phyloP scores from a whole-genome alignment of 2,888 invertebrate genomes.

The Nebria brevicollis region DNA sequence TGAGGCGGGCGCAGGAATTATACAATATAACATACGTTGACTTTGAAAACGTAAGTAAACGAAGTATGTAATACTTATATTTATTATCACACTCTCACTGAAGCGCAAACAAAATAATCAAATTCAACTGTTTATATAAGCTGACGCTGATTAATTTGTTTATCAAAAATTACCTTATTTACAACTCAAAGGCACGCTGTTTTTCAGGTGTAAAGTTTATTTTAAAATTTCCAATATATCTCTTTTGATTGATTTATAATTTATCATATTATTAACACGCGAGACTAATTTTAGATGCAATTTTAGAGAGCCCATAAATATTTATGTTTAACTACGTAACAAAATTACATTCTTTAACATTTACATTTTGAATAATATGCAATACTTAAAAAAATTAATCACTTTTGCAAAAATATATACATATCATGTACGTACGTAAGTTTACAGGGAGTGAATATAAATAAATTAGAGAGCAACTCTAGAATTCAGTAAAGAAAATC shows the following conservation, averaged over 20 bases:
- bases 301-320: not conserved
- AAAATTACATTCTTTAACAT: too few species aligned
- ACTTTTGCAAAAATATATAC: too few species aligned
- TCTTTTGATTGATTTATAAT: not conserved
- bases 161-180: constrained; percentile 23
- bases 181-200: constrained; percentile 18
- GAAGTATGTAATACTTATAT: not conserved
- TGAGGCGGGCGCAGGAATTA: not conserved
- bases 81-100: not conserved
- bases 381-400: too few species aligned
- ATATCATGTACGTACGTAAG: too few species aligned
- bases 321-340: too few species aligned
- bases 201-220: constrained; percentile 6
- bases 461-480: too few species aligned
- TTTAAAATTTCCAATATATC: constrained; percentile 9
- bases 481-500: too few species aligned
- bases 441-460: too few species aligned
- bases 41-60: constrained; percentile 6
- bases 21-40: not conserved
- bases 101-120: constrained; percentile 10
- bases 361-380: too few species aligned
- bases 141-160: constrained; percentile 32
- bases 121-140: constrained; percentile 23
- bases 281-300: not conserved
- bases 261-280: not conserved